Base-by-base conservation (phyloP, 2,888 invertebrate species). In the Tiliacea aurago region DNA sequence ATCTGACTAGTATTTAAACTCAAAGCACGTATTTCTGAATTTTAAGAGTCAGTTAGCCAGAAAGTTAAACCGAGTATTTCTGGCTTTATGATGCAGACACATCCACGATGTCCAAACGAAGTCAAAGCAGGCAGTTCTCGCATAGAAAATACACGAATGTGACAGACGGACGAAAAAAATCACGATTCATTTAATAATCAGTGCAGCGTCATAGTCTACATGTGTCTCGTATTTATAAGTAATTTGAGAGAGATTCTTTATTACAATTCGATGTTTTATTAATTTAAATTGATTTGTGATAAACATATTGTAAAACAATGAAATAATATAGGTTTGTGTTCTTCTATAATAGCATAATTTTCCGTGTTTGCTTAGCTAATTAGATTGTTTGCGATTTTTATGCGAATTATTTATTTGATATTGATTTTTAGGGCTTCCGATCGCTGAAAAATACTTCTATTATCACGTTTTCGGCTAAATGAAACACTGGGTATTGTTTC, bases 221-320 rank as follows among this genome's bases (percentile, higher is more conserved):
- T 37, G 45, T 10, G 20, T n/a, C 11, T 15, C 23, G 28, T 45
- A 18, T 62, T 65, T 28, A 28, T 11, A 66, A 45, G 43, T 28
- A 9, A 58, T 6, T 53, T 41, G 7, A 61, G 56, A 81, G 61
- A 77, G 47, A 78, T 68, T 69, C 0, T n/a, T 58, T n/a, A 28
- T 23, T 49, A 43, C 6, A 49, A 74, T 51, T 62, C 9, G 15
- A 51, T 4, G 74, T 45, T 66, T 55, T n/a, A 61, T 55, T 61
- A 4, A 80, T 76, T 75, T 28, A 28, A 61, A 49, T 61, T 80
- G 2, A 13, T 75, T 75, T 58, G 62, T 75, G 76, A 73, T 78
- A 62, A 33, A 45, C 7, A 55, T 23, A 55, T 55, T 81, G 68
- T 81, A 45, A 78, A 82, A 66, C 58, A 76, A 65, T 81, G 59